Base-by-base conservation (phyloP, 2,113 vertebrate species). In the Acanthisitta chloris region DNA sequence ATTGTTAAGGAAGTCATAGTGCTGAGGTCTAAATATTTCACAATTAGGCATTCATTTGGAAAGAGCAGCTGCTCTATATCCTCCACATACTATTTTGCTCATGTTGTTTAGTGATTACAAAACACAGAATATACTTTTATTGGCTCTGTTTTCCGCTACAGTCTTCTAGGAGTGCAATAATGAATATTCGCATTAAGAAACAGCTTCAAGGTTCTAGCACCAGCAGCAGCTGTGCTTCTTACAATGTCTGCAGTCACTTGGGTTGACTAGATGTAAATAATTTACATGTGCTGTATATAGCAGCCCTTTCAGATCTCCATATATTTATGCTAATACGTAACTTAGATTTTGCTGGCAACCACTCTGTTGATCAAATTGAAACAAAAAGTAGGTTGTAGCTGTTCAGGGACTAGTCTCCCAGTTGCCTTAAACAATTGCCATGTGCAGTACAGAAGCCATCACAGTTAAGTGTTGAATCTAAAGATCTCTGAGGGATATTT, bases 21-120 rank as follows among this genome's bases (percentile, higher is more conserved):
- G 51, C 81, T 88, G 73, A 81, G 57, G 59, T 86, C 88, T 95
- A 89, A 96, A 81, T 70, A 83, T 94, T 93, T 93, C 36, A 81
- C 85, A 94, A 91, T 97, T 97, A 92, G 64, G 90, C 80, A 92
- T 94, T 97, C 93, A 94, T 96, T 97, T 98, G 81, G 85, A 95
- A 96, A 88, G 80, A 96, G 90, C 92, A 97, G 95, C 86, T 94
- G 92, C 93, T 96, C 58, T 96, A 33, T 90, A 86, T 57, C 79
- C 72, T 95, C 88, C 61, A 72, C 86, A 24, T 61, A 78, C 67
- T 90, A 67, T 92, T 95, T 90, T 88, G 42, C 67, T 91, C 77
- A 74, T 24, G 21, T 64, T 94, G 70, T 78, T 76, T 79, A 86
- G 93, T 78, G 88, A 83, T 79, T 90, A 40, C 83, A 96, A 90